Base-by-base conservation (phyloP, 2,888 invertebrate genomes). In the Aricia artaxerxes region DNA sequence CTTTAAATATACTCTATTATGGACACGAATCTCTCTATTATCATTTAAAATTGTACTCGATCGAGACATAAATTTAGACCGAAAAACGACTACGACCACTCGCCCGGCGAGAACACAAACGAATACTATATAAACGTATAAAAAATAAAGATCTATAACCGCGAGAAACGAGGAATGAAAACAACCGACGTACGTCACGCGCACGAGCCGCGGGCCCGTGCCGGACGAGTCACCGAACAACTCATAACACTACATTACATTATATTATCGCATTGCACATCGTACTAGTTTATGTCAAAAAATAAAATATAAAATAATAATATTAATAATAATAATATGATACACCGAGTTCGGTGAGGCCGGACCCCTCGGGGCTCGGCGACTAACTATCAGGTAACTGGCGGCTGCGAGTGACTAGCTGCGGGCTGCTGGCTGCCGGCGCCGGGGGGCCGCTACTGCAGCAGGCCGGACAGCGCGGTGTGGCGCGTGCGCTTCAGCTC, bases 401-500 rank as follows among this genome's bases (percentile, higher is more conserved):
- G 83, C 78, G 72, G 73, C 78, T 78, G 78, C 81, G 82, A 81
- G 69, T 69, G 69, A 69, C 69, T 69, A 69, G 69, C 69, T 79
- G 80, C 81, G 78, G 78, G 78, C 53, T 73, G 24, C 24, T 49
- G 49, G 78, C 60, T 44, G 73, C 7, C 61, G 60, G 44, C 11
- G 80, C 81, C 73, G 60, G 72, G 35, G 53, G 77, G 72, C 49
- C 38, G 76, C 78, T 82, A 96, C 96, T 96, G 96, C 95, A 96
- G 96, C 89, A 96, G 95, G 86, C 95, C 95, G 89, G 96, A 95
- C 94, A 96, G 95, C 93, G 97, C 96, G 95, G 97, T 97, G 95
- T 98, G 98, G 90, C 98, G 96, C 88, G 98, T 98, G 92, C 99
- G 96, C 95, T 99, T 99, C 86, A 97, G 95, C 95, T 99, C 99